These are phyloP conservation scores for Tetraodon nigroviridis DNA, from an alignment of 2,113 vertebrate genomes.

Conservation along the genomic window DNA sequence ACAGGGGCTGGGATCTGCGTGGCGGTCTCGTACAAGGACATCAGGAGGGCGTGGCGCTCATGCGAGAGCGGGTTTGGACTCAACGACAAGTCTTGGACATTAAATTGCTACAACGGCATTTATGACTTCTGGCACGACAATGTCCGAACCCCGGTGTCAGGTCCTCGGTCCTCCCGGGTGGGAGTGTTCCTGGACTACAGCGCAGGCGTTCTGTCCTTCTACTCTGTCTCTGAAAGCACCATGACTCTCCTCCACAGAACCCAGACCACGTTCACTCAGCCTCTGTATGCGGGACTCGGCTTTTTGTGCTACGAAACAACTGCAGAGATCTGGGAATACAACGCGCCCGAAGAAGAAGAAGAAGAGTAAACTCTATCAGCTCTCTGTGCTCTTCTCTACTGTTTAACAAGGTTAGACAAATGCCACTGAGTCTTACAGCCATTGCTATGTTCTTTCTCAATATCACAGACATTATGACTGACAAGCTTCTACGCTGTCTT, in stretches of 20 bases:
- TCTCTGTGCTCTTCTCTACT: no score
- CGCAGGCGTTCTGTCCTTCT: neutral
- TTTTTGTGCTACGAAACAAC: neutral
- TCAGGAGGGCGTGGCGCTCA: neutral
- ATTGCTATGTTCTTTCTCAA: no score
- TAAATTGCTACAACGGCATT: neutral
- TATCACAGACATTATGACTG: no score
- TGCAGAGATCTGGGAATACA: neutral
- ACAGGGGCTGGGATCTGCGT: neutral
- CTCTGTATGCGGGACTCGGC: neutral
- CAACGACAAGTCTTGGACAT: neutral
- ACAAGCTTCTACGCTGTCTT: no score
- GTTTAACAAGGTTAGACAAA: no score
- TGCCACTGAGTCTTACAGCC: no score
- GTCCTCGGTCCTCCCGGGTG: neutral
- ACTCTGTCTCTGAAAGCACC: neutral
- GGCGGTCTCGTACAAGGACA: neutral
- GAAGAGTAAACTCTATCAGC: neutral
- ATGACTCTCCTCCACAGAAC: constrained; percentile 1
- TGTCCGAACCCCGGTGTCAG: neutral
- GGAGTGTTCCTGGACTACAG: neutral
- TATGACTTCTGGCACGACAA: neutral
- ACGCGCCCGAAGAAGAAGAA: neutral
- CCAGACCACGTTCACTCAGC: neutral
- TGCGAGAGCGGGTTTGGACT: neutral